A percentile compares a stretch with the other conserved stretches of the same genome.
These are phyloP conservation scores for Tursiops truncatus DNA, from an alignment of 2,113 vertebrate genomes.

Conservation along the genomic window DNA sequence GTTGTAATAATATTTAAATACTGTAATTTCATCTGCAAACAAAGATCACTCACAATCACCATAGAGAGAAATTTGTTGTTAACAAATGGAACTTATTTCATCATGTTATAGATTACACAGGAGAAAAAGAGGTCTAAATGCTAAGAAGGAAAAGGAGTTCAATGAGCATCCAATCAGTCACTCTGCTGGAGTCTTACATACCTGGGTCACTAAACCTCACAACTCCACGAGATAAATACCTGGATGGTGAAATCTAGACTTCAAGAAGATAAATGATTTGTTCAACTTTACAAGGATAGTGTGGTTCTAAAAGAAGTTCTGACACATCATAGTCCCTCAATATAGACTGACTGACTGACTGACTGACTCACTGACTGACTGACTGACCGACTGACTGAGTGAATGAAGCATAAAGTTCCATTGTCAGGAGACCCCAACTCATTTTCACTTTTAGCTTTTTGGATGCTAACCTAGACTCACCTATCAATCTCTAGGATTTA, in stretches of 20 bases:
- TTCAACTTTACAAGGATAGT: background rate
- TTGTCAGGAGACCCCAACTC: background rate
- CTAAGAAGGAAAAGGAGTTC: background rate
- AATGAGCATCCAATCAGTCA: background rate
- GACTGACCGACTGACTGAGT: background rate
- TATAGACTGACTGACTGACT: background rate
- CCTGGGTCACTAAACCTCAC: background rate
- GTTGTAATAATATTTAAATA: constrained; percentile 69
- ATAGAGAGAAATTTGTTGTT: background rate
- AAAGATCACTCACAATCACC: constrained; percentile 28
- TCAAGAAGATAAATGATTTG: background rate
- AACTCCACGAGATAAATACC: background rate
- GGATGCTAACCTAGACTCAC: background rate
- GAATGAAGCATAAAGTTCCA: background rate
- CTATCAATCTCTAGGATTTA: background rate
- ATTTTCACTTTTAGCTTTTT: background rate
- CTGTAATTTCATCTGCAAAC: constrained; percentile 55
- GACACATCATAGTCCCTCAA: background rate
- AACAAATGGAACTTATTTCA: background rate
- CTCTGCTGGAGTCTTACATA: background rate
- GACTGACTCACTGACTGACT: background rate
- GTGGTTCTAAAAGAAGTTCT: background rate
- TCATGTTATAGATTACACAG: background rate
- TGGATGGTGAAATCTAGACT: background rate
- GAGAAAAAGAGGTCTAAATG: background rate